Conservation (phyloP, 2,113 vertebrate species). For the Turnix velox region DNA sequence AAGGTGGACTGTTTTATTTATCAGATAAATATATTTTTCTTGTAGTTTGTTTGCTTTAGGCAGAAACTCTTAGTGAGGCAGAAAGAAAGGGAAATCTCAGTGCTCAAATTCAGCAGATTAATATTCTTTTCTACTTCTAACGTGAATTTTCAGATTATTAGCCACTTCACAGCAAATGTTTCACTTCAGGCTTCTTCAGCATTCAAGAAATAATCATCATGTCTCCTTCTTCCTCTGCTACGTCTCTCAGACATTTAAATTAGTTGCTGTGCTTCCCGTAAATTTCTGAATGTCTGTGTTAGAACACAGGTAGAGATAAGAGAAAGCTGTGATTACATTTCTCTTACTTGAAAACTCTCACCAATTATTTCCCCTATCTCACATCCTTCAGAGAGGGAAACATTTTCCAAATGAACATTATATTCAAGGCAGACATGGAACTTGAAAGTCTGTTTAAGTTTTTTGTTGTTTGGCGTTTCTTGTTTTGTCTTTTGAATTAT, state of each 20-base stretch:
- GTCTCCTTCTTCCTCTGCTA: neutral
- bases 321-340: neutral
- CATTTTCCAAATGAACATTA: neutral
- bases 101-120: neutral
- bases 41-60: neutral
- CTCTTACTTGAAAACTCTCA: neutral
- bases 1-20: neutral
- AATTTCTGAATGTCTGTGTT: neutral
- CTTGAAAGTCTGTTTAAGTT: constrained; percentile 32
- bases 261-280: neutral
- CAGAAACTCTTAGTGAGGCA: neutral
- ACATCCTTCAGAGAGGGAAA: constrained; percentile 30
- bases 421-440: neutral
- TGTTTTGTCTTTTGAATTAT: constrained; percentile 38
- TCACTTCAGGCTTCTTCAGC: neutral
- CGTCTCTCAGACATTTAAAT: neutral
- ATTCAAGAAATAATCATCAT: neutral
- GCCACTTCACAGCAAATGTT: neutral
- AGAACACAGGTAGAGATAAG: neutral
- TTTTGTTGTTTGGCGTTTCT: constrained; percentile 28
- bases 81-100: neutral
- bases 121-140: neutral
- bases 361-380: constrained; percentile 18
- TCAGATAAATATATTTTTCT: neutral
- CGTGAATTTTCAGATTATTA: neutral